Conservation (phyloP, 2,888 invertebrate genomes). For the Chalcosyrphus nemorum region DNA sequence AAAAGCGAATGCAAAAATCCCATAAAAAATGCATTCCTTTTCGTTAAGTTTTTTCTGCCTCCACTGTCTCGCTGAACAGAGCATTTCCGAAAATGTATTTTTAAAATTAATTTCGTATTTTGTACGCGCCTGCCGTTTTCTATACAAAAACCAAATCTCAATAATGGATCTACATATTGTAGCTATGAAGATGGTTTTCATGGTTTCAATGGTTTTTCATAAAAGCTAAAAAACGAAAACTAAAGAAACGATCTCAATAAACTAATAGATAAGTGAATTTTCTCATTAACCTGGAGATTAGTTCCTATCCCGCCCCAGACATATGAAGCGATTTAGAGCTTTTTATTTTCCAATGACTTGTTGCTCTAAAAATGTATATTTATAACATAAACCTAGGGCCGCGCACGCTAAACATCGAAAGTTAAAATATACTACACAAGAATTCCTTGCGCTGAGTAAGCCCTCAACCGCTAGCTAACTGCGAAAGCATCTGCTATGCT, state of each 20-base stretch:
- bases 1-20: too few relatives aligned
- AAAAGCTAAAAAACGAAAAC: not conserved
- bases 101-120: conserved; percentile 14
- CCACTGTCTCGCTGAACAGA: not conserved
- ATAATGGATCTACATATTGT: conserved; percentile 37
- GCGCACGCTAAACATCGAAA: not conserved
- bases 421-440: not conserved
- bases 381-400: conserved; percentile 11
- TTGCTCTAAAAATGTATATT: conserved; percentile 20
- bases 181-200: not conserved
- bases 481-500: not conserved
- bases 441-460: not conserved
- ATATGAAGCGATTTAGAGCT: not conserved
- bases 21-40: not conserved
- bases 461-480: not conserved
- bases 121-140: not conserved
- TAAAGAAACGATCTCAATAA: not conserved
- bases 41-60: not conserved
- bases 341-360: not conserved
- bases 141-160: not conserved
- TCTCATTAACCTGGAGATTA: conserved; percentile 17
- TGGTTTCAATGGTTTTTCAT: too few relatives aligned
- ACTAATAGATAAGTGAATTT: not conserved
- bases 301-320: not conserved
- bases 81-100: conserved; percentile 34